Percentiles rank a stretch among this genome's conserved stretches.
Conservation (phyloP, 2,113 vertebrate genomes). For the Balaeniceps rex region DNA sequence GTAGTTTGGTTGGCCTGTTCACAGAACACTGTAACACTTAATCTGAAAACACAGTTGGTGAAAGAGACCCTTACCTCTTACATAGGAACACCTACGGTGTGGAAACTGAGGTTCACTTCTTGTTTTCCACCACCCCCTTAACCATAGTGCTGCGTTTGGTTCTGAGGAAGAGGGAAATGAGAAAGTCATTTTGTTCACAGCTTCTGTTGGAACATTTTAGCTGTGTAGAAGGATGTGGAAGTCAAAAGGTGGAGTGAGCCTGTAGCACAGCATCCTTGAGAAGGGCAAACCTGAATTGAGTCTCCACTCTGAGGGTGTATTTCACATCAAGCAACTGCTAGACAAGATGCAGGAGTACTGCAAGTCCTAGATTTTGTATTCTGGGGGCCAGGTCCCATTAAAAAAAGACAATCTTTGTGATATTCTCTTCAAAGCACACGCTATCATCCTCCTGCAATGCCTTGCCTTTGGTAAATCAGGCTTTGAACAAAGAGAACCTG, state of each 20-base stretch:
- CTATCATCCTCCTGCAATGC: background rate
- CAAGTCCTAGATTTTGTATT: background rate
- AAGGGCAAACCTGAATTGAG: background rate
- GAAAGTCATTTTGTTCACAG: background rate
- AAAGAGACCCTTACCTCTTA: background rate
- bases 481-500: background rate
- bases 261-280: background rate
- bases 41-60: background rate
- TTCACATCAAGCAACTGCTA: background rate
- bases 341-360: background rate
- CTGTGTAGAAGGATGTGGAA: background rate
- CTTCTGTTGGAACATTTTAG: background rate
- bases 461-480: background rate
- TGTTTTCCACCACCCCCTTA: background rate
- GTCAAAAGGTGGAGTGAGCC: background rate
- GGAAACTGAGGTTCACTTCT: background rate
- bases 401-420: background rate
- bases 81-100: accelerated
- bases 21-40: background rate
- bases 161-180: conserved; percentile 6
- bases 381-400: background rate
- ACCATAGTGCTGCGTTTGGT: background rate
- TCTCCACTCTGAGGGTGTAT: background rate
- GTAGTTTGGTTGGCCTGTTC: background rate
- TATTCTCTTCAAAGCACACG: background rate